A percentile compares a stretch with the other conserved stretches of the same genome.
These are phyloP conservation scores for Proterorhinus semilunaris DNA, from an alignment of 2,113 vertebrate genomes.

Conservation along the genomic window DNA sequence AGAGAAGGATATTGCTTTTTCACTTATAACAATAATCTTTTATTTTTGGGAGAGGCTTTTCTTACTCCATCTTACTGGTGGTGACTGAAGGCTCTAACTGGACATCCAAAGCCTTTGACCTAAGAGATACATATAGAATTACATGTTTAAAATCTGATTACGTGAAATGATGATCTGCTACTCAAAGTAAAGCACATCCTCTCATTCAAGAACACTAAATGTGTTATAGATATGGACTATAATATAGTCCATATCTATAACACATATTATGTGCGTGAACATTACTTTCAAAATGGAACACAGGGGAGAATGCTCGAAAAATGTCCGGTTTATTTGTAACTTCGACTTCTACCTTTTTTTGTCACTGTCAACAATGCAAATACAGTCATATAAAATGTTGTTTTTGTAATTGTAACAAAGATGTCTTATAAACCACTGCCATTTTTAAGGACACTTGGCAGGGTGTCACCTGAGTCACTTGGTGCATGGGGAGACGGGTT, in stretches of 20 bases:
- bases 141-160: constrained; percentile 34
- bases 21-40: constrained; percentile 66
- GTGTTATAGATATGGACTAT: neutral
- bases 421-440: neutral
- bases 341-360: no score
- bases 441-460: neutral
- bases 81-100: constrained; percentile 19
- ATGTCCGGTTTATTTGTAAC: no score
- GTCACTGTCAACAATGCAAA: no score
- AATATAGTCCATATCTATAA: no score
- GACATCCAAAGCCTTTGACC: constrained; percentile 10
- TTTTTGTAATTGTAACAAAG: neutral
- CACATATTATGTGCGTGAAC: no score
- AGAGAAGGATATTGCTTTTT: constrained; percentile 71
- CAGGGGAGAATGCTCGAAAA: no score
- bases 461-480: neutral
- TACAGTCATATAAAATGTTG: neutral
- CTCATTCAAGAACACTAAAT: constrained; percentile 17
- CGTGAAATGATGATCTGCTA: constrained; percentile 26
- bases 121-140: neutral
- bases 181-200: constrained; percentile 1
- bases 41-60: constrained; percentile 46
- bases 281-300: no score
- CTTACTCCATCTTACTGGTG: constrained; percentile 49
- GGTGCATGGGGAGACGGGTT: constrained; percentile 25